phyloP scores from a whole-genome alignment of 2,113 vertebrate genomes.

The Pomatorhinus ruficollis region DNA sequence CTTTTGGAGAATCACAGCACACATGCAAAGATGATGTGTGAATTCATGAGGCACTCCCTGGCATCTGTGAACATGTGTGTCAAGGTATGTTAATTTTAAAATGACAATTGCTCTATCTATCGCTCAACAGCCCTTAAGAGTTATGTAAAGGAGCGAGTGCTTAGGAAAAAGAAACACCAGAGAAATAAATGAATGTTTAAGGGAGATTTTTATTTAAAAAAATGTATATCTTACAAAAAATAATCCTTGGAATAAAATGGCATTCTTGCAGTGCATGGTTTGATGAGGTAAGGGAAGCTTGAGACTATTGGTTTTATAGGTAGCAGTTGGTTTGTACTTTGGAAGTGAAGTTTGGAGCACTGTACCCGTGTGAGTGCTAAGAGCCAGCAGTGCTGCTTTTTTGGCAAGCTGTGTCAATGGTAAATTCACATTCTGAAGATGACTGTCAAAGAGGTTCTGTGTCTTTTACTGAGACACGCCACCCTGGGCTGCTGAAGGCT shows the following conservation, averaged over 20 bases:
- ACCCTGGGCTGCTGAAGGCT: background rate
- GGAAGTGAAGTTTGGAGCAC: background rate
- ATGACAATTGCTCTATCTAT: background rate
- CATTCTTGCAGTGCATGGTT: background rate
- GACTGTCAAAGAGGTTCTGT: background rate
- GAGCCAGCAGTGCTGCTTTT: background rate
- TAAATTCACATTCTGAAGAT: background rate
- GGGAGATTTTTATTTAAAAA: background rate
- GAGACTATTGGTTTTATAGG: background rate
- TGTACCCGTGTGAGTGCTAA: background rate
- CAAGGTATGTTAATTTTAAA: background rate
- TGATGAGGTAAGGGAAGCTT: background rate
- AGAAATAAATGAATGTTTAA: background rate
- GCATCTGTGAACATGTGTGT: background rate
- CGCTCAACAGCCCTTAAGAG: background rate
- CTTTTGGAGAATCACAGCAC: background rate
- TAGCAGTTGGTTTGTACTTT: background rate
- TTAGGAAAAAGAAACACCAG: background rate
- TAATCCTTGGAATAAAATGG: background rate
- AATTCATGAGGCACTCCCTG: background rate
- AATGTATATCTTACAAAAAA: background rate
- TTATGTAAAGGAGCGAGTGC: background rate
- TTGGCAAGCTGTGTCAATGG: background rate
- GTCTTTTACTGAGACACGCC: background rate
- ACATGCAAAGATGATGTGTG: fast-evolving